These are phyloP conservation scores for Salvelinus fontinalis DNA, from an alignment of 2,113 vertebrate genomes.

Conservation along the genomic window DNA sequence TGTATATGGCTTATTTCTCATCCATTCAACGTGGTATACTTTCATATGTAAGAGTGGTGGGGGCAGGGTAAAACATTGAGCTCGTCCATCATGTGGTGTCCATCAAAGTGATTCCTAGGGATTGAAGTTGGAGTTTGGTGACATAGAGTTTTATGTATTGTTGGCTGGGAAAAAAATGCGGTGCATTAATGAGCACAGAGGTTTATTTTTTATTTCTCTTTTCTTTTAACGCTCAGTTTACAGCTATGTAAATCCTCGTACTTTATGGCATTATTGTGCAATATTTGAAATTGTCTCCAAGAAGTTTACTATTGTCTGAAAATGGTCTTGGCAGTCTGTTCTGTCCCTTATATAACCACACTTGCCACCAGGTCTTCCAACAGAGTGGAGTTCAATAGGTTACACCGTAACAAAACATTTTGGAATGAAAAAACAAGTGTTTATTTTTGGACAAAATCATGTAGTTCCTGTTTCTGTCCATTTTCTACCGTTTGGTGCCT, in stretches of 20 bases:
- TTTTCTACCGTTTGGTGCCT: background rate
- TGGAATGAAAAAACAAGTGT: background rate
- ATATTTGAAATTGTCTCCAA: too few relatives aligned
- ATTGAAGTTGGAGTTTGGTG: background rate
- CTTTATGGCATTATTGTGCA: too few relatives aligned
- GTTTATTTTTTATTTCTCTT: background rate
- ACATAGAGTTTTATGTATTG: background rate
- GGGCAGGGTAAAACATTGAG: too few relatives aligned
- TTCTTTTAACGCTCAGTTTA: too few relatives aligned
- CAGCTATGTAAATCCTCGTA: too few relatives aligned
- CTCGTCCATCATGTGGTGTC: too few relatives aligned
- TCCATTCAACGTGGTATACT: background rate
- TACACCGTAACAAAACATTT: background rate
- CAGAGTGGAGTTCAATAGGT: too few relatives aligned
- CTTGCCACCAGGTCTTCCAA: too few relatives aligned
- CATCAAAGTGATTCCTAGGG: background rate
- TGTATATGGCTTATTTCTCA: background rate
- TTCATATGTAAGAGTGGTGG: too few relatives aligned
- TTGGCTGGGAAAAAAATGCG: background rate
- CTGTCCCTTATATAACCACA: too few relatives aligned
- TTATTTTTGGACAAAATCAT: background rate
- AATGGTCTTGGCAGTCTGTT: too few relatives aligned
- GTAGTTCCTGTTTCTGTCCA: background rate
- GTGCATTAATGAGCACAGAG: background rate
- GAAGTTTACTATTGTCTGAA: too few relatives aligned